phyloP scores from a whole-genome alignment of 1,140 invertebrate genomes.

The Anoplophora glabripennis region DNA sequence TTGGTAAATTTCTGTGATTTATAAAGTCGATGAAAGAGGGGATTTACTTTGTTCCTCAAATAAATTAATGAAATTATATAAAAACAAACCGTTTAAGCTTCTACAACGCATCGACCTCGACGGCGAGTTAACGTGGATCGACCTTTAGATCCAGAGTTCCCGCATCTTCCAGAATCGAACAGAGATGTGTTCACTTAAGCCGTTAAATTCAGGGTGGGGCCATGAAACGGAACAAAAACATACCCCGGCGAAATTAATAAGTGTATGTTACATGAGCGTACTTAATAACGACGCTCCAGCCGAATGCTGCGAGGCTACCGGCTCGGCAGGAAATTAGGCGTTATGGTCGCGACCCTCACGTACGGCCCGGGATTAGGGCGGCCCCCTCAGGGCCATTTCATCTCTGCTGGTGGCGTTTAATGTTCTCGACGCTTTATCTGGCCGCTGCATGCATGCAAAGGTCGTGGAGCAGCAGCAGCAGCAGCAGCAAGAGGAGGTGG shows the following conservation, averaged over 20 bases:
- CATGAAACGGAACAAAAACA: conserved; percentile 2
- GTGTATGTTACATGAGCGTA: neutral
- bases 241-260: neutral
- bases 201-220: neutral
- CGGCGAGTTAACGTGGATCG: too few relatives aligned
- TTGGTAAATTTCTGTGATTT: too few relatives aligned
- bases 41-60: too few relatives aligned
- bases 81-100: too few relatives aligned
- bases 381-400: conserved; percentile 29
- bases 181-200: neutral
- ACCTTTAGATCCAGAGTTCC: too few relatives aligned
- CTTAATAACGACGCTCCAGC: too few relatives aligned
- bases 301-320: conserved; percentile 2
- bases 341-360: conserved; percentile 31
- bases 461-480: conserved; percentile 13
- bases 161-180: too few relatives aligned
- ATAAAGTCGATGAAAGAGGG: too few relatives aligned
- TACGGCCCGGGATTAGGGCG: conserved; percentile 26
- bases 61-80: too few relatives aligned
- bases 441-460: conserved; percentile 38
- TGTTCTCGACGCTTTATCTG: conserved; percentile 35
- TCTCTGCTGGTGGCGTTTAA: conserved; percentile 32
- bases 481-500: too few relatives aligned
- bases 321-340: conserved; percentile 32
- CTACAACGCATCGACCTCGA: too few relatives aligned